Conservation (phyloP, 2,888 invertebrate genomes). For the Osedax fenrisi region DNA sequence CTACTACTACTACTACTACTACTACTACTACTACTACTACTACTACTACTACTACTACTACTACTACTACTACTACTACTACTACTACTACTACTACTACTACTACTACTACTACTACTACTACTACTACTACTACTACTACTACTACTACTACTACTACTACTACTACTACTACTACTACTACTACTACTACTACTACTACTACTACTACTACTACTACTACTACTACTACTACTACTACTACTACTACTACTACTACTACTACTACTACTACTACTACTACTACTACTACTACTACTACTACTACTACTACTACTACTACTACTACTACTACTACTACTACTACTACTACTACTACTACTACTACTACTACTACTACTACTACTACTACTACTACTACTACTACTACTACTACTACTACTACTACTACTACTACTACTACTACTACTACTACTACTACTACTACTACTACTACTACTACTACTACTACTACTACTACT, state of each 20-base stretch:
- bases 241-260: no score
- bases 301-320: background rate
- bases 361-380: no score
- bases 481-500: background rate
- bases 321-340: background rate
- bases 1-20: constrained; percentile 14
- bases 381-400: no score
- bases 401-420: background rate
- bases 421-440: background rate
- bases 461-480: background rate
- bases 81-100: constrained; percentile 8
- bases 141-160: constrained; percentile 14
- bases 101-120: constrained; percentile 10
- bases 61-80: constrained; percentile 16
- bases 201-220: no score
- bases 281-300: background rate
- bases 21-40: constrained; percentile 16
- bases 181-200: background rate
- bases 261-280: background rate
- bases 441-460: background rate
- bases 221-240: no score
- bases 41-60: constrained; percentile 16
- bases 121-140: constrained; percentile 13
- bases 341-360: no score
- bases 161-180: constrained; percentile 8